Evolutionary conservation across 1,140 invertebrate species (phyloP).

Genomic region (Aphaenogaster rudis): DNA sequence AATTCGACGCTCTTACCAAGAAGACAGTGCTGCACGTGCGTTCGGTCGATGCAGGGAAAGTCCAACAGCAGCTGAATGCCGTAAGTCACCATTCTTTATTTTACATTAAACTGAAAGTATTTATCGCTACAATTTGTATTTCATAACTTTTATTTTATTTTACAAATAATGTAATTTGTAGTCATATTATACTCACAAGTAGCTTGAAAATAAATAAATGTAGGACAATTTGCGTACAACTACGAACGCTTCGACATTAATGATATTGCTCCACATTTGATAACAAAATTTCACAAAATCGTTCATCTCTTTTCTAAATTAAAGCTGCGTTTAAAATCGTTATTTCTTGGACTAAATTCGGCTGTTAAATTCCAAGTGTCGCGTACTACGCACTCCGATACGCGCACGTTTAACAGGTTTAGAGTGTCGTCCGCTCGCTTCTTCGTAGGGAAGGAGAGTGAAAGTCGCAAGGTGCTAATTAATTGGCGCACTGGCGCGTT

Average conservation of each 20-base stretch:
- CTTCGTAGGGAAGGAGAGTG: slow-evolving; percentile 15
- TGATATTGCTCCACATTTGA: not conserved
- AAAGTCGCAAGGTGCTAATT: not conserved
- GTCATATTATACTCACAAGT: not conserved
- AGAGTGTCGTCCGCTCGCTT: slow-evolving; percentile 43
- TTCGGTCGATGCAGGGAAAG: slow-evolving; percentile 90
- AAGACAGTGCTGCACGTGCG: slow-evolving; percentile 90
- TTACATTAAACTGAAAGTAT: not conserved
- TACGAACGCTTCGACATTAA: not conserved
- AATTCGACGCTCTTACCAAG: slow-evolving; percentile 91
- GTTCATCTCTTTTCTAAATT: not conserved
- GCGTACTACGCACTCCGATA: not conserved
- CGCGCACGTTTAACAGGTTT: slow-evolving; percentile 1
- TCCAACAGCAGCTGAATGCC: slow-evolving; percentile 90
- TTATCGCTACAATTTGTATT: not conserved
- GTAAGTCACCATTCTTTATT: slow-evolving; percentile 84
- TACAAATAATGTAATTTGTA: not conserved
- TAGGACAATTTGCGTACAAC: not conserved
- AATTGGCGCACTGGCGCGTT: slow-evolving; percentile 48
- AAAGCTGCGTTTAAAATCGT: not conserved
- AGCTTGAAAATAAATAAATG: not conserved
- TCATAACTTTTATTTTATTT: not conserved
- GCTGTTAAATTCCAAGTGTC: not conserved
- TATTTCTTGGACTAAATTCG: not conserved
- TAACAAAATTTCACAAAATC: not conserved